Evolutionary conservation across 2,113 vertebrate genomes (phyloP).

Genomic region (Gasterosteus nipponicus): DNA sequence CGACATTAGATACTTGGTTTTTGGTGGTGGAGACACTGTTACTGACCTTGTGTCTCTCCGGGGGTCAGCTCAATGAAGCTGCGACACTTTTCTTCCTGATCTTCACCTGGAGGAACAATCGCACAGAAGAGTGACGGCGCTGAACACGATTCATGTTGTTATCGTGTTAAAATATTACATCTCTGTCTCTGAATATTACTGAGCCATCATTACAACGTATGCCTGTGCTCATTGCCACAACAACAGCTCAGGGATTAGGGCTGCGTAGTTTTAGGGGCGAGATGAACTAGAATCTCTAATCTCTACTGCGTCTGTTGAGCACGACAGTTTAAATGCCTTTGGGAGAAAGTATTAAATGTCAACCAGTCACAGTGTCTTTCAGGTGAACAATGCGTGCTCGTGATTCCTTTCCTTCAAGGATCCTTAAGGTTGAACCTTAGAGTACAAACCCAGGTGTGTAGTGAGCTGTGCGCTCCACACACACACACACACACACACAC

Average conservation of each 20-base stretch:
- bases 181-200: neutral
- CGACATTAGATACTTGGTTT: neutral
- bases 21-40: neutral
- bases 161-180: neutral
- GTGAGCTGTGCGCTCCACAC: neutral
- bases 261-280: neutral
- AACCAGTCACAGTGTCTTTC: neutral
- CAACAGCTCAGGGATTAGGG: neutral
- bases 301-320: slow-evolving; percentile 1
- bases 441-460: neutral
- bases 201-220: neutral
- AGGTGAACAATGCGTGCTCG: neutral
- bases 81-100: slow-evolving; percentile 83
- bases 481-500: neutral
- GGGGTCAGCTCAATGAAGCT: slow-evolving; percentile 87
- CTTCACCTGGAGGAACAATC: slow-evolving; percentile 45
- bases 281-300: neutral
- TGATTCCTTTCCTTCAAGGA: slow-evolving; percentile 15
- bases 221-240: neutral
- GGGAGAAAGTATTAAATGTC: neutral
- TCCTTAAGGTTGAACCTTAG: neutral
- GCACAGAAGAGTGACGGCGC: neutral
- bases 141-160: neutral
- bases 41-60: slow-evolving; percentile 81
- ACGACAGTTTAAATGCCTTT: neutral